Evolutionary conservation across 2,113 vertebrate genomes (phyloP).

Genomic region (Chionomys nivalis): DNA sequence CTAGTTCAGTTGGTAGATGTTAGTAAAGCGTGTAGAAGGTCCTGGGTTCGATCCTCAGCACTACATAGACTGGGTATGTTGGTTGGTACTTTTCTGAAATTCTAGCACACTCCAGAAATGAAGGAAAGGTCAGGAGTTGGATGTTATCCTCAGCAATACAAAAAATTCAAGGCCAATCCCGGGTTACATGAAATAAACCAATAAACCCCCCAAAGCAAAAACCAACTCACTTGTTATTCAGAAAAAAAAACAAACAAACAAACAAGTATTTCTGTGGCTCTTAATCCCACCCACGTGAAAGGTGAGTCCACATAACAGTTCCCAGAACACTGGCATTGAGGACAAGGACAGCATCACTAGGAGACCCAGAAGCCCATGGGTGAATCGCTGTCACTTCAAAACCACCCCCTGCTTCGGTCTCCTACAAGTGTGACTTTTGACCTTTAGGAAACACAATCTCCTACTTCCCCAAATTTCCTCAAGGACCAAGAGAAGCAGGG

Average conservation of each 20-base stretch:
- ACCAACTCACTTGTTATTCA: not conserved
- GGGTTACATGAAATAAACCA: not conserved
- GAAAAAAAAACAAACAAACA: not conserved
- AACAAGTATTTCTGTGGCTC: not conserved
- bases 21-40: not conserved
- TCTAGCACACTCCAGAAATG: not conserved
- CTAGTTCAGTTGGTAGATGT: not conserved
- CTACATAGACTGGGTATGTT: no score
- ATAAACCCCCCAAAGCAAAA: not conserved
- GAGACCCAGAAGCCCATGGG: not conserved
- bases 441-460: not conserved
- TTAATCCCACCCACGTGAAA: not conserved
- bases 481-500: not conserved
- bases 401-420: not conserved
- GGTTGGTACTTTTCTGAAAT: not conserved
- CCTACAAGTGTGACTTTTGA: not conserved
- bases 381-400: not conserved
- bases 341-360: not conserved
- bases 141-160: not conserved
- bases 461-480: not conserved
- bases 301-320: not conserved
- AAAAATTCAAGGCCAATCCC: not conserved
- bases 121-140: not conserved
- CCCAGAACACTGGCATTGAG: not conserved
- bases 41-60: not conserved